These are phyloP conservation scores for Lithophane ornitopus DNA, from an alignment of 2,888 invertebrate genomes.

Conservation along the genomic window DNA sequence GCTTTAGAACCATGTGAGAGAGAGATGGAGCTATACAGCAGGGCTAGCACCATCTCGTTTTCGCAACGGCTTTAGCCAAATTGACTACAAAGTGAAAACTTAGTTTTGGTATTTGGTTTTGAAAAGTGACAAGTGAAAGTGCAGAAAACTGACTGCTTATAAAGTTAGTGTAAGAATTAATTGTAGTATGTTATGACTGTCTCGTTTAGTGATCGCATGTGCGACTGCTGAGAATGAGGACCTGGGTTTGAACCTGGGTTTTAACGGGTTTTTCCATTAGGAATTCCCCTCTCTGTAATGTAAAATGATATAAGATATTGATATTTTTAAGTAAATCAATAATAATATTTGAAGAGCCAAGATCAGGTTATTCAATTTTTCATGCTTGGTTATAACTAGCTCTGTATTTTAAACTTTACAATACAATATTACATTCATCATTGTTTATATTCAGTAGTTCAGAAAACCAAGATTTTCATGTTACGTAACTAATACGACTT, in stretches of 20 bases:
- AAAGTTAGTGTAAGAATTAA: conserved; percentile 22
- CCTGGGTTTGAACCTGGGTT: not conserved
- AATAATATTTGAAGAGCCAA: not conserved
- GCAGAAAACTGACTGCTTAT: conserved; percentile 30
- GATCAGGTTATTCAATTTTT: not conserved
- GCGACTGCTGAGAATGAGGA: not conserved
- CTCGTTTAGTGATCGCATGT: not conserved
- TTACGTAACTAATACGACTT: not conserved
- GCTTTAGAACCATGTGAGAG: not conserved
- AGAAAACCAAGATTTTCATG: too few species aligned
- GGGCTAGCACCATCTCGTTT: not conserved
- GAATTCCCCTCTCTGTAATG: not conserved
- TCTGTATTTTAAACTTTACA: not conserved
- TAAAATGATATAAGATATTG: not conserved
- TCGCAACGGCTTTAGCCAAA: not conserved
- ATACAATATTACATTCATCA: not conserved
- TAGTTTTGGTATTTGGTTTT: conserved; percentile 3
- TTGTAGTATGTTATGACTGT: not conserved
- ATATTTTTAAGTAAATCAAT: not conserved
- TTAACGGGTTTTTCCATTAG: not conserved
- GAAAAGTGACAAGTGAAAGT: conserved; percentile 37
- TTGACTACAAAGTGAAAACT: conserved; percentile 24
- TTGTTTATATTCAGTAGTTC: not conserved
- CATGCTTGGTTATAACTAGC: not conserved
- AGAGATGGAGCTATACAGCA: not conserved